Base-by-base conservation (phyloP, 2,888 invertebrate genomes). In the Sesia apiformis region DNA sequence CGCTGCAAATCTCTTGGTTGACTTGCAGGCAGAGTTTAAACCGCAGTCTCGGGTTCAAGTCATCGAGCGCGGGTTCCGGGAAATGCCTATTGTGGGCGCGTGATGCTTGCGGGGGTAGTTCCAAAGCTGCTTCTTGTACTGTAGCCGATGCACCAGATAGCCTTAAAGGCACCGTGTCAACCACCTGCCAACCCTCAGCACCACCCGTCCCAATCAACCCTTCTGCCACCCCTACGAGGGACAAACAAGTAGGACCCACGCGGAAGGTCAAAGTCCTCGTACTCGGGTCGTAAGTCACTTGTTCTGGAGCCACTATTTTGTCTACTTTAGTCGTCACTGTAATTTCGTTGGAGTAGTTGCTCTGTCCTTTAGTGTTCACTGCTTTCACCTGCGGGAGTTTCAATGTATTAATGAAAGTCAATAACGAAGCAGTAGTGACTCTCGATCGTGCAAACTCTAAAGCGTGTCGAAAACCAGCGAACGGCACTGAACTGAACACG, bases 261-360 rank as follows among this genome's bases (percentile, higher is more conserved):
- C 94, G 94, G 70, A 97, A 94, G n/a, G 94, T 93, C 7, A 97
- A 80, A 0, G 92, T 93, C 51, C 93, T 92, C 3, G 94, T 92
- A 64, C 93, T 92, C 3, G 95, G 96, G 73, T 97, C 96, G 72
- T 93, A 97, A 40, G 94, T 94, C 39, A 96, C 96, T 60, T 95
- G 92, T 61, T 95, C 91, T 0, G 97, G 95, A 0, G 94, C 87
- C 0, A 95, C 94, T 53, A 97, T 96, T 70, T 94, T 92, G 63
- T 96, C 95, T 23, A 97, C 96, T 66, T 95, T 94, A 0, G 97
- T 97, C 4, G 94, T 93, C 49, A 94, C 94, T 1, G 92, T 91
- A 51, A 96, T 93, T 74, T 96, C 96, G 67, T 95, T 95, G 0
- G 97, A 97, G 71, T 94, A 96, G 62, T 95, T 95, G 59, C 97